phyloP scores from a whole-genome alignment of 2,888 invertebrate species.

The Epicampocera succincta region DNA sequence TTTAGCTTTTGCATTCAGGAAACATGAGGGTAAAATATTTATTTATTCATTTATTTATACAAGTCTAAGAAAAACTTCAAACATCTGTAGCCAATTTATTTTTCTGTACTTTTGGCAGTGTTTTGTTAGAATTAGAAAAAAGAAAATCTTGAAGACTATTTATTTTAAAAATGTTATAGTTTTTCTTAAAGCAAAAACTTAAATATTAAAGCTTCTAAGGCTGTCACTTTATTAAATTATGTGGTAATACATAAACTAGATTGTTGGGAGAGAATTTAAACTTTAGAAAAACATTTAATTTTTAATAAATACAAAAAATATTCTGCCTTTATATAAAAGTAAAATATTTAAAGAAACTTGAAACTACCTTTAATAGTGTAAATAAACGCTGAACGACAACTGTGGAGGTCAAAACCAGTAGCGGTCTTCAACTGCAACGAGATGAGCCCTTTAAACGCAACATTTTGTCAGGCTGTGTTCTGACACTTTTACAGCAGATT shows the following conservation, averaged over 20 bases:
- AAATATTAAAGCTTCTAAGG: slow-evolving; percentile 68
- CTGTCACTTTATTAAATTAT: slow-evolving; percentile 59
- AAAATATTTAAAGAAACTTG: slow-evolving; percentile 45
- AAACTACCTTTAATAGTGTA: background rate
- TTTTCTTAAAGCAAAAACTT: slow-evolving; percentile 60
- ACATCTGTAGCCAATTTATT: background rate
- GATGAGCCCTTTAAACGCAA: no score
- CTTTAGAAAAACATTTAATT: slow-evolving; percentile 66
- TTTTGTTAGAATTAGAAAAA: slow-evolving; percentile 7
- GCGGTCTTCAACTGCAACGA: no score
- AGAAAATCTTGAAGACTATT: slow-evolving; percentile 4
- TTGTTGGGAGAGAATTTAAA: slow-evolving; percentile 44
- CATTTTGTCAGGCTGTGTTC: no score
- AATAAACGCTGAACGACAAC: no score
- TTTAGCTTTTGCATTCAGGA: no score
- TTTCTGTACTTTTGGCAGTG: slow-evolving; percentile 50
- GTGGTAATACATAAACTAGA: slow-evolving; percentile 40
- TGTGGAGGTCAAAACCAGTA: no score
- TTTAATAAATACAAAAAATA: slow-evolving; percentile 11
- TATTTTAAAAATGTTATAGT: slow-evolving; percentile 14
- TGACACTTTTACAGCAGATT: no score
- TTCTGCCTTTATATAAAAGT: background rate
- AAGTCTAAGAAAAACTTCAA: background rate
- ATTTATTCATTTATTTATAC: background rate
- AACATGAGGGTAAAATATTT: no score